Evolutionary conservation across 1,140 invertebrate genomes (phyloP).

Genomic region (Penaeus indicus): DNA sequence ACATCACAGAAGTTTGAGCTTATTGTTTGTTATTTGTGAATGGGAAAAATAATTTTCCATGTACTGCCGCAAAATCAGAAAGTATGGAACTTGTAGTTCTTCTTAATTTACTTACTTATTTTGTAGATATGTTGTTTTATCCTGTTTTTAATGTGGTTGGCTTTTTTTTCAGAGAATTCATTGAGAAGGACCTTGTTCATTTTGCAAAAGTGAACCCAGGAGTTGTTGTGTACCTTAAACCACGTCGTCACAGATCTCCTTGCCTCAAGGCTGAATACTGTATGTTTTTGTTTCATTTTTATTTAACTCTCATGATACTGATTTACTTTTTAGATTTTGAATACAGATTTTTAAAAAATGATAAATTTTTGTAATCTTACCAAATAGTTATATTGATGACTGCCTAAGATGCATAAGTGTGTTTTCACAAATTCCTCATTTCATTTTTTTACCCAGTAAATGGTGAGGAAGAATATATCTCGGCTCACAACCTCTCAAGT

Average conservation of each 20-base stretch:
- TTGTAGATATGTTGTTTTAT: constrained; percentile 57
- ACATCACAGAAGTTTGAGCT: background rate
- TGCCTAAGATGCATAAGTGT: background rate
- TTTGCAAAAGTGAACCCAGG: constrained; percentile 89
- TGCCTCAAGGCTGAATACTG: constrained; percentile 89
- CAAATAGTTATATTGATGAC: background rate
- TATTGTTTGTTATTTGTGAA: background rate
- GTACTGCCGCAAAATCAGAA: background rate
- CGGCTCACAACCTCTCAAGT: constrained; percentile 76
- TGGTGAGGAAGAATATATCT: constrained; percentile 82
- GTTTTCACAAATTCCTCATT: background rate
- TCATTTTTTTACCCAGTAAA: constrained; percentile 79
- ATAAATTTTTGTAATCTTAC: background rate
- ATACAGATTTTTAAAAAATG: background rate
- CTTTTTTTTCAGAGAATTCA: constrained; percentile 82
- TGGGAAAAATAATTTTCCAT: background rate
- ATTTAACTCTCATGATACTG: background rate
- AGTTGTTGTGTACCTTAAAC: constrained; percentile 92
- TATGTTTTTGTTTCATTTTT: constrained; percentile 74
- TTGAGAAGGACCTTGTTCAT: constrained; percentile 88
- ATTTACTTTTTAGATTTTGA: background rate
- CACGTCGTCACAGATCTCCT: constrained; percentile 85
- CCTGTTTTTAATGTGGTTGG: background rate
- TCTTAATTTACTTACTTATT: background rate
- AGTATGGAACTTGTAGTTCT: too few species aligned